Evolutionary conservation across 2,113 vertebrate species (phyloP), one percentile per base, ranked within the genome.

Genomic region (Nothoprocta pentlandii): DNA sequence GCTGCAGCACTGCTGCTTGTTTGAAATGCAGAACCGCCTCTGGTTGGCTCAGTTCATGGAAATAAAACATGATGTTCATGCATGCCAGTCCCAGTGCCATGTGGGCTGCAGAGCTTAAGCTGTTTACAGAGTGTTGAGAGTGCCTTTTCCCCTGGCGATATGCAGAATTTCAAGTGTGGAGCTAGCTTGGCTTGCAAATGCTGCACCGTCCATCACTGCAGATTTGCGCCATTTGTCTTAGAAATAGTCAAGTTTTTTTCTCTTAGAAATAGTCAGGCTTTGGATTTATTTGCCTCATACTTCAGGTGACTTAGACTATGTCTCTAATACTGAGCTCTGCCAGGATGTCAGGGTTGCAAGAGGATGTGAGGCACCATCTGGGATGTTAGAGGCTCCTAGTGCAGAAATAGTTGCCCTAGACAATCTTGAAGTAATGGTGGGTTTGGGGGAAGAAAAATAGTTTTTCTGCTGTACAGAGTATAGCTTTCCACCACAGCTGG

Each of bases 391-490:
- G 51, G 28, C 4, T 62, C 10, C 47, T 56, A 22, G 34, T 17
- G 9, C 16, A 76, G 61, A 61, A 7, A 22, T 30, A n/a, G 2
- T 0, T 15, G 53, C 2, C 7, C 7, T 0, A 2, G 8, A 16
- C 51, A 78, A 86, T 81, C 13, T 6, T n/a, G 20, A 21, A 44
- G 19, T 17, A n/a, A 12, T 4, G 22, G n/a, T 32, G 7, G 9
- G 5, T 3, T 56, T 54, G 53, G 1, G 39, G 28, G 25, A 58
- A 58, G 30, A 30, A 30, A 58, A 58, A 58, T 58, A 58, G 14
- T 26, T 5, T 75, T 94, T 44, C 56, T 81, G 25, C 20, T 53
- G n/a, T 63, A 39, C 14, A 54, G 74, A 44, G 8, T 44, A 63
- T 3, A 70, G 3, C 36, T 56, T 79, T 71, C 9, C 53, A 92